A percentile compares a stretch with the other conserved stretches of the same genome.
These are phyloP conservation scores for Rutpela maculata DNA, from an alignment of 2,888 invertebrate species.

Conservation along the genomic window DNA sequence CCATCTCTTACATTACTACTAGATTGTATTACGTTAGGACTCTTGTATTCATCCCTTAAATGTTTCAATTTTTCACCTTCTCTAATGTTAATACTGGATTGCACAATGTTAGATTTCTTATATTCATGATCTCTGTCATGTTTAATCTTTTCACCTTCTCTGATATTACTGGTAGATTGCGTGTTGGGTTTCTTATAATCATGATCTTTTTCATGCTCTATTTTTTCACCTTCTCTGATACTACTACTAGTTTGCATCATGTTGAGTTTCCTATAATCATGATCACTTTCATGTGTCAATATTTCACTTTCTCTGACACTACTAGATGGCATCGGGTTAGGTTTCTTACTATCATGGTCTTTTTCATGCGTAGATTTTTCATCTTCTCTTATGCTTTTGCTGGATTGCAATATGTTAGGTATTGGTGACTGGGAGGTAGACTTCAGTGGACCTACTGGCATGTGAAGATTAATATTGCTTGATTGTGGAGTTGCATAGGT, in stretches of 20 bases:
- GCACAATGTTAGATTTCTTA: not conserved
- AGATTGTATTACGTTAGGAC: not conserved
- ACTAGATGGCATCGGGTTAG: not conserved
- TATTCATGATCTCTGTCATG: conserved; percentile 6
- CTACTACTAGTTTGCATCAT: not conserved
- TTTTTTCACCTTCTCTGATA: conserved; percentile 1
- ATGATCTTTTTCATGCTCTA: not conserved
- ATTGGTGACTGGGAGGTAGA: not conserved
- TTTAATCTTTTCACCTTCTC: not conserved
- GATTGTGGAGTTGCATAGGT: not conserved
- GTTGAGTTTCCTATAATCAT: not conserved
- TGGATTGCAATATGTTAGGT: not conserved
- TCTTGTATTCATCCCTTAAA: conserved; percentile 1
- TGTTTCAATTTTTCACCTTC: conserved; percentile 1
- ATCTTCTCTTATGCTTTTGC: not conserved
- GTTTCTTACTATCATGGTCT: not conserved
- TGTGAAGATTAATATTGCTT: not conserved
- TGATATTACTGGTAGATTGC: not conserved
- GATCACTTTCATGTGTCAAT: not conserved
- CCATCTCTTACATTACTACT: not conserved
- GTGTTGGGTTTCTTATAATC: not conserved
- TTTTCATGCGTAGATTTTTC: not conserved
- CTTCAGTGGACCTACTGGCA: not conserved
- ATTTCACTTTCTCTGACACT: not conserved
- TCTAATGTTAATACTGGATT: not conserved